Evolutionary conservation across 2,113 vertebrate species (phyloP).

Genomic region (Ictalurus furcatus): DNA sequence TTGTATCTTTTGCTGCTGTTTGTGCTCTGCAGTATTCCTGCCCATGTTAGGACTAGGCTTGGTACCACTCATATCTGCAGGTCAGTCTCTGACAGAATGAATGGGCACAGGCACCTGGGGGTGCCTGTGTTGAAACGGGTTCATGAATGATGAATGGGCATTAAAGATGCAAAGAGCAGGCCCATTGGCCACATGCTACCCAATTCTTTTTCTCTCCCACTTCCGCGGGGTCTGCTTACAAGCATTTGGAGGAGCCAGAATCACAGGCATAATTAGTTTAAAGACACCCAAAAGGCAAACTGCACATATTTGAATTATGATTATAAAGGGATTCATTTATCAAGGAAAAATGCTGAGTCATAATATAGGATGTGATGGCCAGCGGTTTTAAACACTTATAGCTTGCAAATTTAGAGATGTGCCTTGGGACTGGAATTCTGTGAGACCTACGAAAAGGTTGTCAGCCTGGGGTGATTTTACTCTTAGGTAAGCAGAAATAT

Average conservation of each 20-base stretch:
- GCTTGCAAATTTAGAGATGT: neutral
- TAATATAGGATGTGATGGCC: neutral
- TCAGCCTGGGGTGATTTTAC: neutral
- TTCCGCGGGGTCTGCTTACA: conserved; percentile 62
- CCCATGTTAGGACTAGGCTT: conserved; percentile 37
- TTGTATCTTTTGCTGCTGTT: conserved; percentile 46
- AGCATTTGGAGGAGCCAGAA: conserved; percentile 26
- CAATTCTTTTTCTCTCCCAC: conserved; percentile 46
- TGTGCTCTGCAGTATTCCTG: conserved; percentile 47
- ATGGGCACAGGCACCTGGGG: conserved; percentile 13
- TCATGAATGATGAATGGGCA: conserved; percentile 70
- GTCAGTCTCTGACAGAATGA: neutral
- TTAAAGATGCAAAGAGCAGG: conserved; percentile 68
- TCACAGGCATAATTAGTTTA: conserved; percentile 8
- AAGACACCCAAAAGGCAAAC: conserved; percentile 1
- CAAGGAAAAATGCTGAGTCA: neutral
- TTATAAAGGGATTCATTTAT: neutral
- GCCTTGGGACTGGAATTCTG: neutral
- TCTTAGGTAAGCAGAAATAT: neutral
- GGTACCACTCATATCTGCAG: conserved; percentile 58
- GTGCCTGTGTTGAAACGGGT: conserved; percentile 49
- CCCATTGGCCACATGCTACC: conserved; percentile 59
- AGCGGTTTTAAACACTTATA: neutral
- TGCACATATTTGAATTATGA: neutral
- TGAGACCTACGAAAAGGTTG: neutral